Evolutionary conservation across 1,140 invertebrate species (phyloP).

Genomic region (Drosophila ananassae): DNA sequence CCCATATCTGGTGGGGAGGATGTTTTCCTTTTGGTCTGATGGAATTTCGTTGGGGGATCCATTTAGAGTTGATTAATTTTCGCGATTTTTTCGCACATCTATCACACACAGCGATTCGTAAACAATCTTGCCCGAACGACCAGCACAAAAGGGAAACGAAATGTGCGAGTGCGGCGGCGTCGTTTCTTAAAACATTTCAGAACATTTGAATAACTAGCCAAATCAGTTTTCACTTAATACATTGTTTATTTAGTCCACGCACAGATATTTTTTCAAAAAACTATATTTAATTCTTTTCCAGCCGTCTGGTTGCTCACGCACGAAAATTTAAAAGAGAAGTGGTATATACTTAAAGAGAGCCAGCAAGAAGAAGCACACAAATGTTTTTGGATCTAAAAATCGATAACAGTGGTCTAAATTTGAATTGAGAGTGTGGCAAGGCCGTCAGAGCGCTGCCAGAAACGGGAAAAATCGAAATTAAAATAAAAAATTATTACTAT

Average conservation of each 20-base stretch:
- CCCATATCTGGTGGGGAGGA: conserved; percentile 22
- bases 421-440: no score
- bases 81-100: conserved; percentile 54
- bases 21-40: background rate
- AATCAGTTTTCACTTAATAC: background rate
- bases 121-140: conserved; percentile 54
- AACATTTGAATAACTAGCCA: conserved; percentile 8
- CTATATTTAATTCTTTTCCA: conserved; percentile 18
- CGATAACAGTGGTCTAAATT: no score
- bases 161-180: conserved; percentile 36
- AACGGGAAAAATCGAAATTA: no score
- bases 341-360: background rate
- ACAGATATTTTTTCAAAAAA: conserved; percentile 5
- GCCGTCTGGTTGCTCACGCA: background rate
- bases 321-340: no score
- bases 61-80: conserved; percentile 40
- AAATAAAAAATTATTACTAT: no score
- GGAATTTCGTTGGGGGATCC: conserved; percentile 36
- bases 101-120: conserved; percentile 73
- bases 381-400: no score
- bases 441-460: no score
- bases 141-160: conserved; percentile 49
- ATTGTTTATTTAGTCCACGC: conserved; percentile 1
- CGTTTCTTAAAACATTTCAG: background rate
- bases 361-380: no score